Evolutionary conservation across 1,140 invertebrate species (phyloP), one percentile per base, ranked within the genome.

Genomic region (Orius insidiosus): DNA sequence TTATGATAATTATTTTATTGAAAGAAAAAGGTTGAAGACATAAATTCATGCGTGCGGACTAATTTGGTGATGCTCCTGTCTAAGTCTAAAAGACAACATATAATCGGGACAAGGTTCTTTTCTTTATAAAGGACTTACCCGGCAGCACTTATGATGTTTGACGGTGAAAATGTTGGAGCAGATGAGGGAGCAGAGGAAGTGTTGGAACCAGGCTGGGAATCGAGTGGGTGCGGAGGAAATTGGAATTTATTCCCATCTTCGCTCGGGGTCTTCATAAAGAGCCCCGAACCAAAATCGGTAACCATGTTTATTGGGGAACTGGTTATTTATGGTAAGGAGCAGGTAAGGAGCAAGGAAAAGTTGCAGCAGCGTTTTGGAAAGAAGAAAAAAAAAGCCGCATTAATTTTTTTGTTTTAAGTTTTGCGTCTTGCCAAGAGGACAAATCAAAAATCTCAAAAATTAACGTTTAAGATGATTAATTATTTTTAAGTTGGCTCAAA

Each of bases 261-360:
- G 59, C 80, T 84, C 56, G 82, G 81, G 53, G 81, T 85, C 72
- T 85, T 86, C 70, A 73, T 81, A 59, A 74, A 66, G 70, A 58
- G 49, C 65, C 81, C 81, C 56, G 80, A 80, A 63, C 82, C 80
- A 68, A 86, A 78, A 70, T 86, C 81, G 63, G 71, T 74, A 62
- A 85, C 82, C 73, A 86, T 72, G 71, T 85, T 84, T 68, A 85
- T 85, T 58, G 84, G 82, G 56, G 84, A 86, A 68, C 83, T 86
- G 56, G 58, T 7, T n/a, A n/a, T n/a, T n/a, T 44, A 9, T 15
- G n/a, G n/a, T n/a, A n/a, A n/a, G n/a, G n/a, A n/a, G 38, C 11
- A 40, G 24, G 47, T 41, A 51, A 38, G 32, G 39, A 38, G 39
- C 8, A 48, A 51, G 6, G 45, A 15, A 11, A 40, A 48, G 35